Base-by-base conservation (phyloP, 2,113 vertebrate genomes). In the Platysternon megacephalum region DNA sequence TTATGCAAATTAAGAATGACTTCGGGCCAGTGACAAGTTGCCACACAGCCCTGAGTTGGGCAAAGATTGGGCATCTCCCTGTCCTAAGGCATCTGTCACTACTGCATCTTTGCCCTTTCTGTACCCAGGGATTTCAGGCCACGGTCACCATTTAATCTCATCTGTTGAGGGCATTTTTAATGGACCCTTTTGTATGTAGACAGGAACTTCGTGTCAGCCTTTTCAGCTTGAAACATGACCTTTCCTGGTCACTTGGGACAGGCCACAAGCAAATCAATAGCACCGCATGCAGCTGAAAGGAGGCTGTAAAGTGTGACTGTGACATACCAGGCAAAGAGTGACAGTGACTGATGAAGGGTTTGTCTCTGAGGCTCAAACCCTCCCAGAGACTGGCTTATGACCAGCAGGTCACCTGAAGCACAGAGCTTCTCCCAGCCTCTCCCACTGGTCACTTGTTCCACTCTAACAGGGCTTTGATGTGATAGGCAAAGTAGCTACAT, bases 321-420 rank as follows among this genome's bases (percentile, higher is more conserved):
- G 14, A 51, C 29, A 5, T 0, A 22, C 8, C 6, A 4, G 4
- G 16, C 1, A 7, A 0, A 49, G 32, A 1, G 1, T 42, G 53
- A 42, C 6, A 2, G 10, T 19, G 12, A 21, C 0, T 32, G 58
- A 35, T 32, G 58, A 65, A 65, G 58, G 4, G 55, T 2, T 39
- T 35, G 14, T 26, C 14, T 6, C 1, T 22, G 46, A 29, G n/a
- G 28, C 58, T 74, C 21, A 0, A 1, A 1, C 49, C n/a, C 22
- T 13, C 46, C 39, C 84, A 4, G 1, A 21, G 11, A n/a, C 19
- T 4, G 24, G 48, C 44, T 6, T 0, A 1, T 53, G 56, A 19
- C 3, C 29, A 10, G 14, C 1, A 7, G 26, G 53, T 46, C 8
- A 16, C 12, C 4, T 1, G 14, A 0, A 2, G 1, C 26, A 11